Base-by-base conservation (phyloP, 1,140 invertebrate species). In the Halyomorpha halys region DNA sequence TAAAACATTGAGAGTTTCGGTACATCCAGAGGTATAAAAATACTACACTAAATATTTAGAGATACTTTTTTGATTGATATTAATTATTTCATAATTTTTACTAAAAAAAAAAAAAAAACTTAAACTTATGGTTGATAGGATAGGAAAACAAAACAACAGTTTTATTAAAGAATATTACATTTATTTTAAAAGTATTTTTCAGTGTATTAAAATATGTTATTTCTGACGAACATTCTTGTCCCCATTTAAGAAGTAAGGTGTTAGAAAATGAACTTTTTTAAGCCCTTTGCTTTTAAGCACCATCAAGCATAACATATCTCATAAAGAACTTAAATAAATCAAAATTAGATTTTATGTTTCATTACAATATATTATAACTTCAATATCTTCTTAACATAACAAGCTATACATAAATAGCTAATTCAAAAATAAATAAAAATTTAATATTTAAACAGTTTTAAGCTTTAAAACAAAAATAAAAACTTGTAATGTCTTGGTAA, bases 201-300 rank as follows among this genome's bases (percentile, higher is more conserved):
- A 56, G 53, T 23, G 15, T 56, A 56, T 56, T 56, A 56, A 56
- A 56, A 56, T 56, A 56, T 56, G 53, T 56, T 56, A 56, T 25
- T 56, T 56, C 15, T 56, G 19, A 23, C 5, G 16, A 11, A 19
- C 2, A 56, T 25, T 56, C 3, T 56, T 16, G 18, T 25, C 18
- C 6, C 18, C 15, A 19, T n/a, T 11, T 21, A 25, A 23, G 18
- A 23, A 25, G n/a, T 56, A 56, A 56, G 53, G 34, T 39, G 34
- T 39, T 56, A 21, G 23, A 56, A 19, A 56, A 23, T 56, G 18
- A 23, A 23, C 19, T 25, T 21, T 21, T 56, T 56, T 25, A 56
- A 56, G 53, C 53, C 53, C 53, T 25, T 23, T 23, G 21, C 23
- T 23, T 23, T 53, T 56, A 56, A 56, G 53, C 53, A 56, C 53